phyloP scores from a whole-genome alignment of 2,888 invertebrate genomes.

The Matsumyia berberina region DNA sequence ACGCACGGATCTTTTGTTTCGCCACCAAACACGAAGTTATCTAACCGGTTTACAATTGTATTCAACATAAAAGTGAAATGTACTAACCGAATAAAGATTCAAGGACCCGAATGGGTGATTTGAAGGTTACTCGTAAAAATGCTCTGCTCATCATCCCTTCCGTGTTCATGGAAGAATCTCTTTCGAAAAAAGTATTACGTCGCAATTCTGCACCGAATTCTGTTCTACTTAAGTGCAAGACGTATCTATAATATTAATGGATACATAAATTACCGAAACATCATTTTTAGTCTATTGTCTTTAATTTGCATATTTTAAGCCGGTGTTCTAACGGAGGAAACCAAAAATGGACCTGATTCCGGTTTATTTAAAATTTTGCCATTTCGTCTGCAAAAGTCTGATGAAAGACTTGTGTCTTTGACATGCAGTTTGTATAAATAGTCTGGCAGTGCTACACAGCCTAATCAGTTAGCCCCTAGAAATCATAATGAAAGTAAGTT shows the following conservation, averaged over 20 bases:
- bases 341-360: neutral
- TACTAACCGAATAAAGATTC: neutral
- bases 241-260: neutral
- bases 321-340: neutral
- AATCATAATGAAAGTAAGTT: conserved; percentile 41
- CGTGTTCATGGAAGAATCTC: neutral
- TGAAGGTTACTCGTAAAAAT: conserved; percentile 4
- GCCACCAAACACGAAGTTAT: neutral
- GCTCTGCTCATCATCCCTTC: conserved; percentile 1
- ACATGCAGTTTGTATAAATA: conserved; percentile 25
- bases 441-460: neutral
- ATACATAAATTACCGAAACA: neutral
- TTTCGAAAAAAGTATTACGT: neutral
- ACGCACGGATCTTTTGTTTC: neutral
- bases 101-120: neutral
- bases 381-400: neutral
- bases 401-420: neutral
- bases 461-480: conserved; percentile 12
- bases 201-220: neutral
- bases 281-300: neutral
- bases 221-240: neutral
- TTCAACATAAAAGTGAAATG: conserved; percentile 7
- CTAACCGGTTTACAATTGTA: conserved; percentile 4
- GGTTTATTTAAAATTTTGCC: neutral
- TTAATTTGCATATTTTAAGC: neutral